Base-by-base conservation (phyloP, 2,113 vertebrate species). In the Herpetotheres cachinnans region DNA sequence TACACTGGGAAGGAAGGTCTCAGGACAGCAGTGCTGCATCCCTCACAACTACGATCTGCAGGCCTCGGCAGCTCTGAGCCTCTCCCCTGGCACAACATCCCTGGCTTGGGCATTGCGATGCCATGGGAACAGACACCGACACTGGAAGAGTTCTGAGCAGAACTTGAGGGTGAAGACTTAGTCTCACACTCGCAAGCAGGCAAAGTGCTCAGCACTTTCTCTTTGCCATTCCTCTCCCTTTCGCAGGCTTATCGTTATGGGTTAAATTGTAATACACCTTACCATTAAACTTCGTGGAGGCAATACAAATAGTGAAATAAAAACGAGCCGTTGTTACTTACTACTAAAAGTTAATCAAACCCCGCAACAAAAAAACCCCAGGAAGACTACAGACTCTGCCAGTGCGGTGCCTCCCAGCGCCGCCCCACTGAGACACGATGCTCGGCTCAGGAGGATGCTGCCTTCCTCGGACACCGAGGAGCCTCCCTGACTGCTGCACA, bases 1-100 rank as follows among this genome's bases (percentile, higher is more conserved):
- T 18, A n/a, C n/a, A n/a, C n/a, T n/a, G n/a, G n/a, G n/a, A n/a
- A n/a, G n/a, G n/a, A n/a, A n/a, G n/a, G n/a, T n/a, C n/a, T n/a
- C n/a, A n/a, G n/a, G n/a, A n/a, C n/a, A n/a, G n/a, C n/a, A n/a
- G 21, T 16, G 38, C 52, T 15, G 8, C 0, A 0, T 7, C 49
- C 29, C 20, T 47, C 63, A 42, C 1, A 2, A 20, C 47, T 11
- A 20, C 1, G 1, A 42, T 44, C 47, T 13, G 9, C 0, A 3
- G 42, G 19, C 17, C 27, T 67, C 2, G 0, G 47, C 11, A 42
- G 36, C 44, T 40, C 55, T 30, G 47, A n/a, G n/a, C 18, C 20
- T 36, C 38, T 40, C n/a, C 49, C 40, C n/a, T 22, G 13, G 24
- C 16, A 9, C 2, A 2, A 30, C 21, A 24, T 16, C 10, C 20